Base-by-base conservation (phyloP, 1,140 invertebrate species). In the Cylas formicarius region DNA sequence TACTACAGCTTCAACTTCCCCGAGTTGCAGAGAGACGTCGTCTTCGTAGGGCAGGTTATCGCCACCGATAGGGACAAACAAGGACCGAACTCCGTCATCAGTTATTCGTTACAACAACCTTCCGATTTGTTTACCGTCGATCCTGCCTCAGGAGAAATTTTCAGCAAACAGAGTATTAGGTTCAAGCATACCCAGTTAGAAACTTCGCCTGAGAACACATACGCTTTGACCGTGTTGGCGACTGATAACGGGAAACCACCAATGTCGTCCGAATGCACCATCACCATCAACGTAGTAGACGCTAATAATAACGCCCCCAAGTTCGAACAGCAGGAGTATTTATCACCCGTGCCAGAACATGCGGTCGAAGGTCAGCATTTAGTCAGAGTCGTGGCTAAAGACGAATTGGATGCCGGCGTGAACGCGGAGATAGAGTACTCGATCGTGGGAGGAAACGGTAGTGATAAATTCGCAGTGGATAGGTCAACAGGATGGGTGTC, bases 181-280 rank as follows among this genome's bases (percentile, higher is more conserved):
- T 95, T 91, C 62, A 88, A 88, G 58, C 80, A 85, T 60, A 85
- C 82, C 0, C 78, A 79, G 41, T 67, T 79, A 37, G 77, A 81
- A 36, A 72, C 77, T 2, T 91, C 86, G 0, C 86, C 88, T 1
- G 88, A 93, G 63, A 96, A 96, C 67, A 76, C 82, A 39, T 90
- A 93, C 55, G 76, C 81, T 1, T 67, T 97, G 7, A 84, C 82
- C 0, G 78, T 97, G 1, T 65, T 93, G 1, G 92, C 91, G 0
- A 90, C 82, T 0, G 91, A 95, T 61, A 90, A 91, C 60, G 93
- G 93, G 0, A 92, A 90, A 61, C 92, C 92, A 11, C 88, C 90
- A 0, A 77, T 92, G 72, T 87, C 86, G 8, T 85, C 86, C 2
- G 82, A 86, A 70, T 81, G 82, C 55, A 67, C 84, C 7, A 82